Base-by-base conservation (phyloP, 1,140 invertebrate genomes). In the Procambarus virginalis region DNA sequence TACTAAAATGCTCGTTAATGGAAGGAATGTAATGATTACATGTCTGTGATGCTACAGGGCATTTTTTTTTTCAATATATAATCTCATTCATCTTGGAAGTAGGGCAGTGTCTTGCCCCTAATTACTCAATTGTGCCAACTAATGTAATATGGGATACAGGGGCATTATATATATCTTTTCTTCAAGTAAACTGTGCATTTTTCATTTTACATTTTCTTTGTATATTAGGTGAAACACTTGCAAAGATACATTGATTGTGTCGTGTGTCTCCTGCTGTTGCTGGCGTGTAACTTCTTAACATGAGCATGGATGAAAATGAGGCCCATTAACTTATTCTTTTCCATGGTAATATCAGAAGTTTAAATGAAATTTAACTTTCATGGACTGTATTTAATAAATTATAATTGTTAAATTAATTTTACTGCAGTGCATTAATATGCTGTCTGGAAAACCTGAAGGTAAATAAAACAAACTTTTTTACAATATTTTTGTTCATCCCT, bases 41-140 rank as follows among this genome's bases (percentile, higher is more conserved):
- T 64, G 49, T 78, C 51, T 85, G 84, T 87, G 86, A 70, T 73
- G 78, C 79, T 79, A 55, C 58, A 80, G 58, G 86, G 86, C 48
- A 49, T 70, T 51, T 58, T 9, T 2, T 34, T 64, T 48, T 17
- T 20, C 12, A 20, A 5, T 77, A 12, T n/a, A 60, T 55, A 55
- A 9, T 55, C 51, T 34, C 79, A 79, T 81, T 6, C 68, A 73
- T 73, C 68, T 73, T 5, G 2, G n/a, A 73, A 73, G 68, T 17
- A 68, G 10, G 68, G 68, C 68, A 73, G 5, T 73, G 46, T 8
- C 12, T 46, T 45, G 17, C 45, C 51, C 22, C 51, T 45, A 81
- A 64, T 82, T 68, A n/a, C 34, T 45, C 49, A 20, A 34, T 17
- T 82, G 80, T 82, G 80, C 80, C 80, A 82, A 68, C 80, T 64